These are phyloP conservation scores for Acleris emargana DNA, from an alignment of 2,888 invertebrate genomes.

Conservation along the genomic window DNA sequence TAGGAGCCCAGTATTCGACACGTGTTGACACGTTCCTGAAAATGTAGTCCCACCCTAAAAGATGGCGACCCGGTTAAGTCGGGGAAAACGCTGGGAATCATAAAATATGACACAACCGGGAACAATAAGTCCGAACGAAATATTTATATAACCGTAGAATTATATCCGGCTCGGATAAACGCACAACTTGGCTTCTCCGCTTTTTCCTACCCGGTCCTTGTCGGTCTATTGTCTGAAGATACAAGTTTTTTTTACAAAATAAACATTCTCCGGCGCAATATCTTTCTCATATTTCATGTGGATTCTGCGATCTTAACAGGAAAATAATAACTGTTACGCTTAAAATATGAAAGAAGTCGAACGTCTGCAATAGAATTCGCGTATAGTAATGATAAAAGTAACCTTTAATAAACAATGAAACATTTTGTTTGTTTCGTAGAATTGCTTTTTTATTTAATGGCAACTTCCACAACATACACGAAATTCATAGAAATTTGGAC, in stretches of 20 bases:
- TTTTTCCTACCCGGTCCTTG: constrained; percentile 3
- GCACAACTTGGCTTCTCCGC: constrained; percentile 4
- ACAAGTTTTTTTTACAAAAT: constrained; percentile 17
- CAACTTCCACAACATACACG: too few species aligned
- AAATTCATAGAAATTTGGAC: too few species aligned
- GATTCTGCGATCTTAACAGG: neutral
- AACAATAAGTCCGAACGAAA: constrained; percentile 26
- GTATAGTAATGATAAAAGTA: too few species aligned
- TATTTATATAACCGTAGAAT: constrained; percentile 25
- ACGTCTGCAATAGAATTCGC: too few species aligned
- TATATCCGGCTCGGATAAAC: constrained; percentile 17
- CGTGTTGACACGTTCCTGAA: neutral
- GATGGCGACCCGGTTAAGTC: neutral
- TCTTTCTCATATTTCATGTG: constrained; percentile 8
- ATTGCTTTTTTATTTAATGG: too few species aligned
- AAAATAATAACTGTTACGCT: neutral
- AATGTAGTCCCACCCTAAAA: neutral
- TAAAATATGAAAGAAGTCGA: neutral
- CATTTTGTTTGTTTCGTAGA: too few species aligned
- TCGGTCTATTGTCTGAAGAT: constrained; percentile 22
- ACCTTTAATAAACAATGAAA: too few species aligned
- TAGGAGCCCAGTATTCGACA: neutral
- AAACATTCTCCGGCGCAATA: constrained; percentile 6
- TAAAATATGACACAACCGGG: constrained; percentile 27
- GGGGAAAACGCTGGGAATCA: constrained; percentile 12